Base-by-base conservation (phyloP, 2,888 invertebrate species). In the Papilio protenor region DNA sequence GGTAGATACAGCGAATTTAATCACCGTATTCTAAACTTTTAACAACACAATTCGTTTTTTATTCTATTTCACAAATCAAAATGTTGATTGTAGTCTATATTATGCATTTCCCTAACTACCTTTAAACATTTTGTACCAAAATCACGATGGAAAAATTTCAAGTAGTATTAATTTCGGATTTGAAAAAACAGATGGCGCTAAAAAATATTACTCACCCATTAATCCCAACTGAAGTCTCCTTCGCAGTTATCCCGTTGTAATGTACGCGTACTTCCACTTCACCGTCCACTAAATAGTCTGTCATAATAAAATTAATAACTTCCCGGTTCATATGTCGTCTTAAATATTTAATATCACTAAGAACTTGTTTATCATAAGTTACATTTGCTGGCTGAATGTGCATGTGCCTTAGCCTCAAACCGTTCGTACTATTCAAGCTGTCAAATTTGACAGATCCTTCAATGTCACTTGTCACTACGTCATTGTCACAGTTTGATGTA, bases 241-340 rank as follows among this genome's bases (percentile, higher is more conserved):
- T 96, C 59, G 96, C 97, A 18, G 95, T 95, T 59, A 97, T 90
- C 11, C 96, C 96, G 80, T 96, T 95, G 84, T 90, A 96, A 87
- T 95, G 96, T 77, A 97, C 93, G 76, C 96, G 90, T 18, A 95
- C 95, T 87, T 97, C 97, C 81, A 96, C 90, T 86, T 97, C 97
- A 4, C 97, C 97, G 86, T 97, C 97, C 77, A 95, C 88, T 79
- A 97, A 90, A 74, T 93, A 92, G 84, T 97, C 97, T 27, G 95
- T 95, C 87, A 96, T 94, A 81, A 96, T 91, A 89, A 97, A 97
- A 88, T 96, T 96, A 74, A 93, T 91, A 75, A 94, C 91, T 78
- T 92, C 91, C 81, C 86, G 92, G 80, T 92, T 93, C 79, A 94
- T 87, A 87, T 90, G 89, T n/a, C 92, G 83, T 76, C 92, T 87